Base-by-base conservation (phyloP, 2,888 invertebrate species). In the Automeris io region DNA sequence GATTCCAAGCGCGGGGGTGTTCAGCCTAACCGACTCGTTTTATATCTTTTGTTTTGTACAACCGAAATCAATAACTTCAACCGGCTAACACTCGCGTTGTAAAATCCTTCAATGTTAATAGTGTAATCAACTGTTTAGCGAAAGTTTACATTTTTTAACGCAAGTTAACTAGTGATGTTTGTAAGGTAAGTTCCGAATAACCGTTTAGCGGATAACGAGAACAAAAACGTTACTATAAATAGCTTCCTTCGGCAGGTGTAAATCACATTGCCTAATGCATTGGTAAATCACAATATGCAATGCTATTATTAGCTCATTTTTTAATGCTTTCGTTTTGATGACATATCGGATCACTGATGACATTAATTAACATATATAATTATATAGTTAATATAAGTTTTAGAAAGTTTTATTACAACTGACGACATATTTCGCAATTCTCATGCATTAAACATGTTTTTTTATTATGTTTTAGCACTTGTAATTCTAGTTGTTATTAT, bases 41-140 rank as follows among this genome's bases (percentile, higher is more conserved):
- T 81, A 78, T 83, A 80, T 85, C 81, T 83, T 86, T 83, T 83
- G 81, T 85, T 83, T 82, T 82, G 80, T 83, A 76, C 74, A 76
- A 67, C 69, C 62, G 61, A 70, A 85, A 85, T 85, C 85, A 85
- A 85, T 86, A 86, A 78, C 81, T 81, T 82, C 81, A 81, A 29
- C 29, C 16, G 29, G 29, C 29, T 16, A 29, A 29, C 29, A 29
- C 13, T 25, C 38, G 38, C 26, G 33, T 25, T 33, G 25, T 33
- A 32, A 32, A 23, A 38, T 34, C 34, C n/a, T 37, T 37, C 31
- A 37, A 26, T 22, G 31, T 47, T 46, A 48, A 41, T 42, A 43
- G 38, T 39, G 41, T 41, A 40, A 39, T 26, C 13, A 13, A 26
- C 13, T 13, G 12, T 26, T 29, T 9, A 22, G 42, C 56, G 57